These are phyloP conservation scores for Arctopsyche grandis DNA, from an alignment of 1,140 invertebrate species.

Conservation along the genomic window DNA sequence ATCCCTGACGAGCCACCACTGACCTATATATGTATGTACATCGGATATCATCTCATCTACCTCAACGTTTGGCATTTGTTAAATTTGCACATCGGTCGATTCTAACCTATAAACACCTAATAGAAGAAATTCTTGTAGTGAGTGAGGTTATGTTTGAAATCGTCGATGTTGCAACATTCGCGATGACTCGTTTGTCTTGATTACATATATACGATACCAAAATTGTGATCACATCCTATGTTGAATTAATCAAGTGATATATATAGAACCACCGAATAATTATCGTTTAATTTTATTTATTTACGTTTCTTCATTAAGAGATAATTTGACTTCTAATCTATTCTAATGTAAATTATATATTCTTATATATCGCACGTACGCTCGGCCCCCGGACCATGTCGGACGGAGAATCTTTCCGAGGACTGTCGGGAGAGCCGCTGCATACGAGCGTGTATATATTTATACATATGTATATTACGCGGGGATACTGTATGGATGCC, in stretches of 20 bases:
- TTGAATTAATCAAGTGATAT: neutral
- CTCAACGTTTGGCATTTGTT: neutral
- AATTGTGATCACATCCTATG: too few species aligned
- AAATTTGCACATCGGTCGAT: too few species aligned
- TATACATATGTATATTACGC: constrained; percentile 50
- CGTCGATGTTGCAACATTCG: too few species aligned
- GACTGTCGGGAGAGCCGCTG: too few species aligned
- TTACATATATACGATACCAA: too few species aligned
- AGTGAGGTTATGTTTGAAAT: too few species aligned
- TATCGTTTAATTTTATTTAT: neutral
- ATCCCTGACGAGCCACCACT: too few species aligned
- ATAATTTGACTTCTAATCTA: constrained; percentile 32
- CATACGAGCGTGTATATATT: constrained; percentile 34
- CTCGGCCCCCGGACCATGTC: neutral
- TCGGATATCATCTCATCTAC: constrained; percentile 19
- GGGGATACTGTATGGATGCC: constrained; percentile 43
- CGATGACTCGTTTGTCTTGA: too few species aligned
- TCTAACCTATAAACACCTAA: too few species aligned
- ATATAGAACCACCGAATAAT: constrained; percentile 4
- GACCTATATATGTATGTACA: too few species aligned
- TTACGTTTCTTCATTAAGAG: neutral
- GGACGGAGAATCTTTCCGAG: too few species aligned
- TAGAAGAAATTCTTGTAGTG: too few species aligned
- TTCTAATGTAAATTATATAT: constrained; percentile 28
- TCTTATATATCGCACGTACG: neutral